Evolutionary conservation across 2,888 invertebrate species (phyloP).

Genomic region (Saturnia pavonia): DNA sequence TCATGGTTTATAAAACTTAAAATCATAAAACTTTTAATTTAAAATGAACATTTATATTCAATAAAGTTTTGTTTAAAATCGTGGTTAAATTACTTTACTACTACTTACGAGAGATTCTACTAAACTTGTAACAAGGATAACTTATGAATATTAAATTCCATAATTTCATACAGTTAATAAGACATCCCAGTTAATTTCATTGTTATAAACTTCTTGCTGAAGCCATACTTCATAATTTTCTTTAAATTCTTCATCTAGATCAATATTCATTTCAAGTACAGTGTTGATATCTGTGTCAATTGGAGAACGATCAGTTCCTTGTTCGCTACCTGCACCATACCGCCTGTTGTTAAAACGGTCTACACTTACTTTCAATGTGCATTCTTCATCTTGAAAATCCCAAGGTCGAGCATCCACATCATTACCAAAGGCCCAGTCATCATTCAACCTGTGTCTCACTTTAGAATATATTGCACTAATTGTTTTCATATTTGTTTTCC

Average conservation of each 20-base stretch:
- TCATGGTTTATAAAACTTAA: neutral
- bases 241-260: conserved; percentile 96
- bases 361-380: conserved; percentile 94
- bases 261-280: conserved; percentile 88
- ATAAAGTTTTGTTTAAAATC: neutral
- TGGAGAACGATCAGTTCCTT: conserved; percentile 83
- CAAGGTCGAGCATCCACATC: conserved; percentile 98
- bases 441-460: conserved; percentile 96
- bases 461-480: conserved; percentile 99
- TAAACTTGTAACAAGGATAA: neutral
- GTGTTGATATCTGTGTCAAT: conserved; percentile 92
- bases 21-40: neutral
- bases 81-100: neutral
- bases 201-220: conserved; percentile 97
- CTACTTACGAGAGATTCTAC: conserved; percentile 5
- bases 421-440: conserved; percentile 99
- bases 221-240: conserved; percentile 97
- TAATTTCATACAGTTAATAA: conserved; percentile 43
- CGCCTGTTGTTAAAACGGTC: conserved; percentile 97
- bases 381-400: conserved; percentile 99
- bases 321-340: conserved; percentile 84
- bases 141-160: conserved; percentile 3
- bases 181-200: conserved; percentile 90
- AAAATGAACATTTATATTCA: neutral
- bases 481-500: conserved; percentile 99